Evolutionary conservation across 1,140 invertebrate species (phyloP).

Genomic region (Sesamia nonagrioides): DNA sequence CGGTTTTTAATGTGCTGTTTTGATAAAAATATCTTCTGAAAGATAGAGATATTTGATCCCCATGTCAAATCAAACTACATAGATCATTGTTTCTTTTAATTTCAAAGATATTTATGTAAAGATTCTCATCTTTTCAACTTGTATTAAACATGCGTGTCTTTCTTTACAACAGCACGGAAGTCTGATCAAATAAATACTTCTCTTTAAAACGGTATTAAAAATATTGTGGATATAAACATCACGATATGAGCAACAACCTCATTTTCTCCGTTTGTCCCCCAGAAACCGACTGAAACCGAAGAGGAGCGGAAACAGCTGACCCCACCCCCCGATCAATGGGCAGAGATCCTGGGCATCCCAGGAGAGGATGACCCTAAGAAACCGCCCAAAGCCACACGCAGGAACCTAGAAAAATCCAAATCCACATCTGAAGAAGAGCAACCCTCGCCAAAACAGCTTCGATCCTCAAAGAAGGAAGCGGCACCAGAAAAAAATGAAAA

Average conservation of each 20-base stretch:
- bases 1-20: too few relatives aligned
- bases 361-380: conserved; percentile 65
- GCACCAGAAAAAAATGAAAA: conserved; percentile 58
- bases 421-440: conserved; percentile 55
- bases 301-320: conserved; percentile 78
- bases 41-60: too few relatives aligned
- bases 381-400: conserved; percentile 36
- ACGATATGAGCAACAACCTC: conserved; percentile 18
- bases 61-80: too few relatives aligned
- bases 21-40: too few relatives aligned
- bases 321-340: conserved; percentile 81
- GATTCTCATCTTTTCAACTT: background rate
- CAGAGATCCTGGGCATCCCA: conserved; percentile 82
- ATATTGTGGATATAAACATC: conserved; percentile 31
- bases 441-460: conserved; percentile 70
- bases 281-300: conserved; percentile 71
- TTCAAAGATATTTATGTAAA: too few relatives aligned
- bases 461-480: conserved; percentile 76
- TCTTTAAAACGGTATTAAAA: background rate
- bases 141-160: background rate
- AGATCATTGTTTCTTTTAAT: too few relatives aligned
- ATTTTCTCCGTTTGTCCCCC: conserved; percentile 57
- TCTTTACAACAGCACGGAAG: too few relatives aligned
- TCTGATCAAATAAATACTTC: background rate
- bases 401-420: conserved; percentile 52